phyloP scores from a whole-genome alignment of 2,797 vertebrate genomes.

The Thripadectes ignobilis region DNA sequence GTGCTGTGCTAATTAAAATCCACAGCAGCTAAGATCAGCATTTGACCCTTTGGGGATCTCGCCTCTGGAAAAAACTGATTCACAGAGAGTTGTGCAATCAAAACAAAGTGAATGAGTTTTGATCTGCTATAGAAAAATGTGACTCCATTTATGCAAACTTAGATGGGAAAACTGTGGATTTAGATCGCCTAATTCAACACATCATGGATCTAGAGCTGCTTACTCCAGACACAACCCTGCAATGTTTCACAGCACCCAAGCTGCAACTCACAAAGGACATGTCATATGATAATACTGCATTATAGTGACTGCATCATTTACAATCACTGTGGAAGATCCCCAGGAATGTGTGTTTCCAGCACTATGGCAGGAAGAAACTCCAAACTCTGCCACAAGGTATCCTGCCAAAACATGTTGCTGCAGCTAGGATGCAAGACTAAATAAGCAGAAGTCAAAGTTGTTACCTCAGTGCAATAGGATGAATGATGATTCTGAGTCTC shows the following conservation, averaged over 20 bases:
- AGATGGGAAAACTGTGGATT: not conserved
- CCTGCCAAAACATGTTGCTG: not conserved
- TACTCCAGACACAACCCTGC: not conserved
- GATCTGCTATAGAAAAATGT: not conserved
- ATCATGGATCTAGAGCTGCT: not conserved
- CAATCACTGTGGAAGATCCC: not conserved
- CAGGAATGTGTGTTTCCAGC: not conserved
- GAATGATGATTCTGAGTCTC: not conserved
- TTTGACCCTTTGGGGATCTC: not conserved
- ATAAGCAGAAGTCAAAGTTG: not conserved
- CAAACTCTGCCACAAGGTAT: not conserved
- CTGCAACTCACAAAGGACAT: not conserved
- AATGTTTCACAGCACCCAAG: not conserved
- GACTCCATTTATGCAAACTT: not conserved
- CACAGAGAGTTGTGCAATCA: not conserved
- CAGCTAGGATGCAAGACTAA: not conserved
- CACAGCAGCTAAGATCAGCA: not conserved
- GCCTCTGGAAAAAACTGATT: not conserved
- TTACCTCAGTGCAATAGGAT: not conserved
- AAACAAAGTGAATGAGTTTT: not conserved
- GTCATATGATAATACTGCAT: not conserved
- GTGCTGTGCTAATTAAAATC: not conserved
- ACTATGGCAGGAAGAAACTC: not conserved
- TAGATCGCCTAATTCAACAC: not conserved
- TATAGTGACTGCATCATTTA: not conserved